These are phyloP conservation scores for Odontothrips loti DNA, from an alignment of 2,888 invertebrate genomes.

Conservation along the genomic window DNA sequence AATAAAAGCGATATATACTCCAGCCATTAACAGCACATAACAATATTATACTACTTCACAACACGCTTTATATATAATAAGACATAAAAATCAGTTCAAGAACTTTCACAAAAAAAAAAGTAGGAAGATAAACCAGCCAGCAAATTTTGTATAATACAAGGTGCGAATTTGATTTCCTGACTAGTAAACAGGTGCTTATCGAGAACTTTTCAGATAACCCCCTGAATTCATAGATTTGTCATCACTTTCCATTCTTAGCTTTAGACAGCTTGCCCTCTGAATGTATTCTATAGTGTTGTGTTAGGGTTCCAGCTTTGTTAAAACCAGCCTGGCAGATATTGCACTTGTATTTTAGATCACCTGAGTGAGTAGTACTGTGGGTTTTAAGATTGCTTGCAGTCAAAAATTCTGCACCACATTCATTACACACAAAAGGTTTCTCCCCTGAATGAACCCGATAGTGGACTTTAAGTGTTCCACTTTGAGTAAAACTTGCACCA, in stretches of 20 bases:
- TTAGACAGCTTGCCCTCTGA: background rate
- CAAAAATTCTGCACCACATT: background rate
- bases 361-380: background rate
- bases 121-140: background rate
- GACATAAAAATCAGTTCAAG: background rate
- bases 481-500: background rate
- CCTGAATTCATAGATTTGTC: background rate
- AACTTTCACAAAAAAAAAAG: background rate
- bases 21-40: background rate
- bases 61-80: background rate
- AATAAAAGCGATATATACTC: background rate
- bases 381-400: slow-evolving; percentile 8
- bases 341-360: background rate
- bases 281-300: background rate
- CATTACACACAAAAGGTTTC: background rate
- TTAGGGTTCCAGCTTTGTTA: background rate
- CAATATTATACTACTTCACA: no score
- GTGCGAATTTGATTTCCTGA: background rate
- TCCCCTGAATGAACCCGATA: slow-evolving; percentile 10
- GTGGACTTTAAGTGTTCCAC: background rate
- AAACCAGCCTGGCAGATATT: background rate
- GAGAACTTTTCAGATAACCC: background rate
- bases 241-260: background rate
- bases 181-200: background rate
- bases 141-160: background rate